Base-by-base conservation (phyloP, 1,140 invertebrate species). In the Mesaphorura yosii region DNA sequence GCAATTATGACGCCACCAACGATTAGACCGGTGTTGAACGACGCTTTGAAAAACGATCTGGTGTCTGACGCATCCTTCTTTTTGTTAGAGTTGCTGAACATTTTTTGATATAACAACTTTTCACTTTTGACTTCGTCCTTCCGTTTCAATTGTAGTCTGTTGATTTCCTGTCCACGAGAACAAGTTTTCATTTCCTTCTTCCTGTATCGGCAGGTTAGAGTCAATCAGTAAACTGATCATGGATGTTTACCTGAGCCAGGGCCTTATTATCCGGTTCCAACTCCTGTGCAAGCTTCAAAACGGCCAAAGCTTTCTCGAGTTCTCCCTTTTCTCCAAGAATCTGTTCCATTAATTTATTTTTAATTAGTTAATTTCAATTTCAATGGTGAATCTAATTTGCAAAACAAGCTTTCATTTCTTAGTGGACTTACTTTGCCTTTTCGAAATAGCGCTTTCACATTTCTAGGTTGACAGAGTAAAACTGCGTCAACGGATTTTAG, bases 401-500 rank as follows among this genome's bases (percentile, higher is more conserved):
- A n/a, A n/a, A n/a, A n/a, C n/a, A n/a, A n/a, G n/a, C n/a, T n/a
- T n/a, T n/a, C n/a, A n/a, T n/a, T n/a, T n/a, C n/a, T n/a, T n/a
- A n/a, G 40, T 5, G 6, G 17, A 5, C 52, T 57, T 65, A 77
- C 74, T 69, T 82, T 84, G 66, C 83, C 84, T 75, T 91, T 89
- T 60, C 88, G 78, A 68, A 82, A 92, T 5, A 93, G 67, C 4
- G 89, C 88, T 72, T 93, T 94, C 0, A 86, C 78, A 73, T 94
- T 93, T 53, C 81, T 71, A 14, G 88, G 86, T 66, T 92, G 84
- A 67, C 83, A 82, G 51, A 75, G 73, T 7, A 93, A 67, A 1
- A 92, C 88, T 67, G 78, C 74, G 38, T 87, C 81, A 22, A 91
- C 78, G 23, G 86, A 88, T 64, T 77, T 75, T 4, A 88, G 70